Evolutionary conservation across 2,888 invertebrate species (phyloP).

Genomic region (Xestia xanthographa): DNA sequence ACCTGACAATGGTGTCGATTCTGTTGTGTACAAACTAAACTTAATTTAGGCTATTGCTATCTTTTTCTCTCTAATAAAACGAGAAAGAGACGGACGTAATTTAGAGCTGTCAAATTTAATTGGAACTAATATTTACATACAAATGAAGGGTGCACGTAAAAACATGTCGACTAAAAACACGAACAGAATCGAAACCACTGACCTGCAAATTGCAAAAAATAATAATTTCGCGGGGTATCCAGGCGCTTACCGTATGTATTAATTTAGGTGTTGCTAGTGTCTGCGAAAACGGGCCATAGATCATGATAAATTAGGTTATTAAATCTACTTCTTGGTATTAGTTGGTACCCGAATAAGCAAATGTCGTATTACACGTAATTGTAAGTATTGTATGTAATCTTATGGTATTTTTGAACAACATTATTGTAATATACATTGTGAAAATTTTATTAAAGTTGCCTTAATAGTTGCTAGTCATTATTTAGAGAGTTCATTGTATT

Average conservation of each 20-base stretch:
- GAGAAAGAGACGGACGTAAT: too few relatives aligned
- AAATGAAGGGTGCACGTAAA: too few relatives aligned
- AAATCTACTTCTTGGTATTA: constrained; percentile 19
- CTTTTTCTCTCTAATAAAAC: too few relatives aligned
- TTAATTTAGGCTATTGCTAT: too few relatives aligned
- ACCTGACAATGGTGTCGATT: too few relatives aligned
- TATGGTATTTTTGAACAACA: constrained; percentile 66
- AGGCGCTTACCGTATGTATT: background rate
- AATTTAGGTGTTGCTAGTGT: background rate
- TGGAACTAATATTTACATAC: too few relatives aligned
- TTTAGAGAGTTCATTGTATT: constrained; percentile 60
- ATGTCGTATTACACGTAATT: constrained; percentile 45
- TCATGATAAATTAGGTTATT: constrained; percentile 11
- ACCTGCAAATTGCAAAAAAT: background rate
- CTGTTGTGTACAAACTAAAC: too few relatives aligned
- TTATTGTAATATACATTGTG: constrained; percentile 59
- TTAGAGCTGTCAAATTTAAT: too few relatives aligned
- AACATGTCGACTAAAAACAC: too few relatives aligned
- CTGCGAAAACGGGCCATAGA: background rate
- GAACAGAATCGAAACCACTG: too few relatives aligned
- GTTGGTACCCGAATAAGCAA: constrained; percentile 35
- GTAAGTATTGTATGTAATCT: constrained; percentile 57
- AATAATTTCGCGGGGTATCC: background rate
- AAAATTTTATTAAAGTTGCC: constrained; percentile 75
- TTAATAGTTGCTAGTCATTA: constrained; percentile 84